phyloP scores from a whole-genome alignment of 2,113 vertebrate species.

The Tachysurus fulvidraco region DNA sequence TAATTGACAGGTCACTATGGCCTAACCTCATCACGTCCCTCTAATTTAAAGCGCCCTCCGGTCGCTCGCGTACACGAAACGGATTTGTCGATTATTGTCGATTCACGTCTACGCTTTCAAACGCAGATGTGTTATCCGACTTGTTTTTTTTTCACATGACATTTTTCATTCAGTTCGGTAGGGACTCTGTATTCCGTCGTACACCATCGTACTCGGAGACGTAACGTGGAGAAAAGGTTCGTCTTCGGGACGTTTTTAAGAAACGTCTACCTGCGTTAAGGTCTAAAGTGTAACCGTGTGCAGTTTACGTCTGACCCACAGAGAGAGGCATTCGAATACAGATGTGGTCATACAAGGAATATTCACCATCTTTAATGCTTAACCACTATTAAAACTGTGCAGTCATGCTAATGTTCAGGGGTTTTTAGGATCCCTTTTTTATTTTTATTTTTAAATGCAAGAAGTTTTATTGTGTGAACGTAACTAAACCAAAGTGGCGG shows the following conservation, averaged over 20 bases:
- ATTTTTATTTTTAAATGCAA: not conserved
- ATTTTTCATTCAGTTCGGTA: not conserved
- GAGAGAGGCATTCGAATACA: not conserved
- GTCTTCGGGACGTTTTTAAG: no score
- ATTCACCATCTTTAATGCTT: conserved; percentile 11
- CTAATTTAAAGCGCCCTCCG: conserved; percentile 26
- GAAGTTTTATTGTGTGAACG: not conserved
- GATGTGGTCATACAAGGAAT: not conserved
- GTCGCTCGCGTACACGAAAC: conserved; percentile 1
- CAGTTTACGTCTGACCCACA: not conserved
- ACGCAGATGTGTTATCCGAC: not conserved
- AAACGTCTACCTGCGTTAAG: not conserved
- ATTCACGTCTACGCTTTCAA: not conserved
- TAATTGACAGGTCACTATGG: conserved; percentile 33
- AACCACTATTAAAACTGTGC: conserved; percentile 10
- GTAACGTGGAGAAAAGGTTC: not conserved
- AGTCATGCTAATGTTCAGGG: not conserved
- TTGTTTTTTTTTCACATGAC: not conserved
- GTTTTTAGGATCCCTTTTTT: not conserved
- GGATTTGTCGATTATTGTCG: conserved; percentile 21
- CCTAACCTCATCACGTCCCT: conserved; percentile 29
- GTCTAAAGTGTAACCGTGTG: not conserved
- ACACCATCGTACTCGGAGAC: not conserved
- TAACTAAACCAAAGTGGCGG: not conserved
- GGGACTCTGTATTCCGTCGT: not conserved